Percentiles rank a stretch among this genome's conserved stretches.
Conservation (phyloP, 1,140 invertebrate genomes). For the Lerema accius region DNA sequence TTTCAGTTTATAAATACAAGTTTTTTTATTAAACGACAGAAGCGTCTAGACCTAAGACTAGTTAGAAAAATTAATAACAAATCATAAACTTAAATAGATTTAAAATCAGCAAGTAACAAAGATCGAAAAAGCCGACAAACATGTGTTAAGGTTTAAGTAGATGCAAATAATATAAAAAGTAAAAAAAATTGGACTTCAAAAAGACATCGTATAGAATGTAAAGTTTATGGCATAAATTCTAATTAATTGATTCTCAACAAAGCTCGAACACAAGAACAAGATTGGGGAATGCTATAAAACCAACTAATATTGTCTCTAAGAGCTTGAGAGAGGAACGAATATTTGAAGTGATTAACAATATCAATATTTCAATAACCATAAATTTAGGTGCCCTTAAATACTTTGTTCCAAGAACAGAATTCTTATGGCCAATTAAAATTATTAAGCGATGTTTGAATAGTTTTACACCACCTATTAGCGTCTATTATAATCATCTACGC, state of each 20-base stretch:
- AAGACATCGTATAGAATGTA: too few relatives aligned
- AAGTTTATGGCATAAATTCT: neutral
- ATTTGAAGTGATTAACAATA: constrained; percentile 13
- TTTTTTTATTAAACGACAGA: too few relatives aligned
- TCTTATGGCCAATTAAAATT: constrained; percentile 6
- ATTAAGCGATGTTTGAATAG: constrained; percentile 2
- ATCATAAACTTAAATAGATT: too few relatives aligned
- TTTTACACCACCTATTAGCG: neutral
- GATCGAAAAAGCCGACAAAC: too few relatives aligned
- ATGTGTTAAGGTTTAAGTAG: too few relatives aligned
- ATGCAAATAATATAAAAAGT: too few relatives aligned
- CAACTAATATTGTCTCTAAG: neutral
- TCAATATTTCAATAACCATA: constrained; percentile 13
- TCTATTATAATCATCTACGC: neutral
- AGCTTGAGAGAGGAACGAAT: constrained; percentile 10
- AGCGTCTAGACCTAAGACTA: too few relatives aligned
- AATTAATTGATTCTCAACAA: constrained; percentile 1
- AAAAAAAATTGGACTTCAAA: too few relatives aligned
- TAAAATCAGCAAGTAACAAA: too few relatives aligned
- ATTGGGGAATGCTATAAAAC: constrained; percentile 6
- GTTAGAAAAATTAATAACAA: too few relatives aligned
- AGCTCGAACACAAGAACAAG: neutral
- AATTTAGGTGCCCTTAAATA: constrained; percentile 10
- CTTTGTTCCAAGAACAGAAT: neutral
- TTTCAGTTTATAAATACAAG: too few relatives aligned